These are phyloP conservation scores for Sus cebifrons DNA, from an alignment of 2,797 vertebrate genomes.

Conservation along the genomic window DNA sequence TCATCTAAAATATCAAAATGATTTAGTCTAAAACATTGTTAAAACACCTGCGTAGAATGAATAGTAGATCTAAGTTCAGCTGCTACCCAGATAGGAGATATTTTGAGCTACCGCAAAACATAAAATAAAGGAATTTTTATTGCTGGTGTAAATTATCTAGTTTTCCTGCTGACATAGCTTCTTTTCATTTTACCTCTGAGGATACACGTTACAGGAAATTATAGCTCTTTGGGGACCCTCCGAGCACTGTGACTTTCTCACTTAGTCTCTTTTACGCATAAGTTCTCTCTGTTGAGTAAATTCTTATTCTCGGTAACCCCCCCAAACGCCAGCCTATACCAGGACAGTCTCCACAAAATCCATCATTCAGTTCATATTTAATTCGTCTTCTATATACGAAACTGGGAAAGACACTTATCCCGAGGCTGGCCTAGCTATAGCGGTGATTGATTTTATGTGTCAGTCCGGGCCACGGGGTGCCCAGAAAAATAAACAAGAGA, in stretches of 20 bases:
- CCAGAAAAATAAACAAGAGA: neutral
- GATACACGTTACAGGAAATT: slow-evolving; percentile 52
- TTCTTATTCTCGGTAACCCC: neutral
- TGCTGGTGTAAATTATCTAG: slow-evolving; percentile 66
- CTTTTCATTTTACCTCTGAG: slow-evolving; percentile 68
- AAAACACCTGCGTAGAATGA: slow-evolving; percentile 41
- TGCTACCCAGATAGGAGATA: slow-evolving; percentile 28
- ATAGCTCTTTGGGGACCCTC: slow-evolving; percentile 58
- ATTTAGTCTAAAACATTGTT: neutral
- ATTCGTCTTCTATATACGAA: neutral
- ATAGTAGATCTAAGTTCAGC: neutral
- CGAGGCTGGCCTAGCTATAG: neutral
- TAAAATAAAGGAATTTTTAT: slow-evolving; percentile 63
- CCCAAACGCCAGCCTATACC: neutral
- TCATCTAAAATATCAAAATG: slow-evolving; percentile 17
- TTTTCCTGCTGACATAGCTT: slow-evolving; percentile 51
- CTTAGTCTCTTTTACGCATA: neutral
- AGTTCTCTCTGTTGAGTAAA: slow-evolving; percentile 49
- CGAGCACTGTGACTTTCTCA: slow-evolving; percentile 54
- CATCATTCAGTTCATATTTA: neutral
- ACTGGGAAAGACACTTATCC: neutral
- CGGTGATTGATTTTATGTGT: neutral
- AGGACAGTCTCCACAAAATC: neutral
- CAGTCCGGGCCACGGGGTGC: neutral
- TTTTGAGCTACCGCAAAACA: slow-evolving; percentile 20